Base-by-base conservation (phyloP, 1,140 invertebrate genomes). In the Bombus haemorrhoidalis region DNA sequence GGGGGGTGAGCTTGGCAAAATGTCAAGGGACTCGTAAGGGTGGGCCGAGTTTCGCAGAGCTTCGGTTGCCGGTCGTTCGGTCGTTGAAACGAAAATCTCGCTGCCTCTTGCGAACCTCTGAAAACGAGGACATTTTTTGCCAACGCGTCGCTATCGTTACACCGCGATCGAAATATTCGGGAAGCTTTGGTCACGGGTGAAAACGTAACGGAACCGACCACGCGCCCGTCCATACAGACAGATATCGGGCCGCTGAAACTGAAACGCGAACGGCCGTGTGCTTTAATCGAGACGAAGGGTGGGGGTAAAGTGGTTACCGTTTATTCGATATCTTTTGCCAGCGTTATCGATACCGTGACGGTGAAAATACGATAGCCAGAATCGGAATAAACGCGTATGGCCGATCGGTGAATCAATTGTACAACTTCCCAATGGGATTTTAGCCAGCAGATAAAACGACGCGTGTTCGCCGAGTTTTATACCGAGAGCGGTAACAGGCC, bases 1-100 rank as follows among this genome's bases (percentile, higher is more conserved):
- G n/a, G n/a, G n/a, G n/a, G n/a, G n/a, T n/a, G n/a, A 90, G 91
- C 89, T 93, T 93, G 92, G 92, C 92, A 92, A 91, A 93, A 93
- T 92, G 91, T 93, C 92, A 93, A 93, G 92, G 92, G 92, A 92
- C 86, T 92, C 90, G 91, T 92, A 91, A 92, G 91, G 91, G 89
- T 88, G 84, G 82, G 80, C 80, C 82, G 89, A 85, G 79, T 85
- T 89, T 87, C 79, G 69, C 64, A 37, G 66, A 69, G 53, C 75
- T 83, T 53, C 81, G 53, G 80, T 62, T 10, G 32, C 13, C n/a
- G 59, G n/a, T n/a, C 81, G 81, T 57, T 66, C 34, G 25, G 81
- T 84, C 87, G 76, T 85, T 78, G 53, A 72, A 47, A 76, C 77
- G 79, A 90, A 89, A 87, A 90, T 87, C 86, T 87, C 62, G 76